Evolutionary conservation across 2,797 vertebrate species (phyloP), one percentile per base, ranked within the genome.

Genomic region (Morelia viridis): DNA sequence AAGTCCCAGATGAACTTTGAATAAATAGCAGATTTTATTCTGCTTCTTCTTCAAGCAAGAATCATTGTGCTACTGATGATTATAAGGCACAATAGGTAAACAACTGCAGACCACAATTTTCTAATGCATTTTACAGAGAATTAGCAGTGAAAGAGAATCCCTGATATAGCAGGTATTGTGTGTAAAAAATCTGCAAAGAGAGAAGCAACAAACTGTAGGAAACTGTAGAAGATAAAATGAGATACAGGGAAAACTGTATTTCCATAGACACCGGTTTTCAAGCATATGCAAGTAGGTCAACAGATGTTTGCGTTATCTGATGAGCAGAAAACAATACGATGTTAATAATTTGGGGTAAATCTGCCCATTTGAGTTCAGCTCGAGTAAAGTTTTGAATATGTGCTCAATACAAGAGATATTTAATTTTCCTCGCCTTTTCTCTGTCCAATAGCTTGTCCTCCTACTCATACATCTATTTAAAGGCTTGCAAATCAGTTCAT

Each of bases 401-500:
- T 64, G 8, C 5, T 83, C 5, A 15, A 60, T 87, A 22, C 86
- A 65, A 85, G 3, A 15, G 84, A 53, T 87, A 31, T 31, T 87
- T 65, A 35, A 60, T 88, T 60, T 35, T 56, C 12, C 28, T 84
- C 50, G 62, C 57, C 61, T 35, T 89, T 50, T 85, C 35, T 28
- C 83, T 46, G 68, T 7, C 41, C 35, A 84, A 58, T 92, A 85
- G 64, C 90, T 89, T 89, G 80, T 86, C 87, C 90, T 91, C 93
- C 93, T 92, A 93, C 93, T 88, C 61, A 61, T 5, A n/a, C 68
- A 88, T 92, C 85, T 93, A 88, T 90, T 93, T 92, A 90, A 89
- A 93, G 89, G n/a, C 11, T 71, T 35, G 28, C 56, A 89, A 87
- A 85, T 92, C 60, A 88, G 10, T 84, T 90, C 80, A 92, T 58